A percentile compares a stretch with the other conserved stretches of the same genome.
phyloP scores from a whole-genome alignment of 2,888 invertebrate species.

The Deroplatys truncata region DNA sequence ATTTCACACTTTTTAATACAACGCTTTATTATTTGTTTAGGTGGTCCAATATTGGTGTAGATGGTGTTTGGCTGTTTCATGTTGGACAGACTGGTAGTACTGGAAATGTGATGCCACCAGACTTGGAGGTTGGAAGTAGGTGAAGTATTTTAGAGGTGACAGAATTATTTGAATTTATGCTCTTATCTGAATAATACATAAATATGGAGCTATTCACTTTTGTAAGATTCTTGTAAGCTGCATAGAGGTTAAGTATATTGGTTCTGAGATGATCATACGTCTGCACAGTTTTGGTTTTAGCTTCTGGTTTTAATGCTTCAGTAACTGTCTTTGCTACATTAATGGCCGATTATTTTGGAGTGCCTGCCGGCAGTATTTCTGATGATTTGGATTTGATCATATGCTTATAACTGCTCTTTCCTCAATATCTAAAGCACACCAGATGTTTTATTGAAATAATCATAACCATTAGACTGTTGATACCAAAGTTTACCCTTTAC shows the following conservation, averaged over 20 bases:
- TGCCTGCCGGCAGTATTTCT: too few relatives aligned
- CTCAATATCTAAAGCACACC: too few relatives aligned
- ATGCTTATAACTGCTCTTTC: too few relatives aligned
- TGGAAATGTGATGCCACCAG: constrained; percentile 65
- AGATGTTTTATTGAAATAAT: too few relatives aligned
- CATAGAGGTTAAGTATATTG: neutral
- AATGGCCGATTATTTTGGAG: too few relatives aligned
- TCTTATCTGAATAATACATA: neutral
- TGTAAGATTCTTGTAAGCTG: neutral
- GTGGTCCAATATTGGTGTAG: constrained; percentile 78
- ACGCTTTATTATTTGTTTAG: constrained; percentile 48
- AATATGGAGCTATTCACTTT: neutral
- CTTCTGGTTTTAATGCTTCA: too few relatives aligned
- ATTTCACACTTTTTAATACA: neutral
- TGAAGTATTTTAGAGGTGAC: neutral
- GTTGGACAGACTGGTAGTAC: constrained; percentile 65
- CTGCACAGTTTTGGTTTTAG: too few relatives aligned
- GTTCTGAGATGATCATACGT: too few relatives aligned
- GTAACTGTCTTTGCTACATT: too few relatives aligned
- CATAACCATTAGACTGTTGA: too few relatives aligned
- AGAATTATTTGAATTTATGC: neutral
- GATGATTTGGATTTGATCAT: too few relatives aligned
- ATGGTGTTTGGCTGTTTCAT: constrained; percentile 83
- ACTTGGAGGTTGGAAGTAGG: constrained; percentile 40
- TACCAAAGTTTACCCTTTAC: too few relatives aligned